Conservation (phyloP, 2,113 vertebrate species). For the Ceyx margarethae region DNA sequence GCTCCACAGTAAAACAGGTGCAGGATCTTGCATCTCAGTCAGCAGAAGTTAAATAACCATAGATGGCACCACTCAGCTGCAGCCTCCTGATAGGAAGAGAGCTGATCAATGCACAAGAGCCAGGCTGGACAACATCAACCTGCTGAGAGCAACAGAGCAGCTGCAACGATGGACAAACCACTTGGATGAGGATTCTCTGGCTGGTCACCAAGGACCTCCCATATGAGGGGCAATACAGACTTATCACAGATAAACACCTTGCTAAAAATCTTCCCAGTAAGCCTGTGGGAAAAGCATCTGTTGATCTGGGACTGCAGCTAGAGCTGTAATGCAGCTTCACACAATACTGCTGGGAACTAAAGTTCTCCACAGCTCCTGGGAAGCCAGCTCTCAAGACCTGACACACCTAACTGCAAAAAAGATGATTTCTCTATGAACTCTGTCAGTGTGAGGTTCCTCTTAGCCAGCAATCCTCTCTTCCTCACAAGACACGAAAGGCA, state of each 20-base stretch:
- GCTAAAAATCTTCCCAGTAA: conserved; percentile 29
- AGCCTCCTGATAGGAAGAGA: not conserved
- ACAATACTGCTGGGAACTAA: conserved; percentile 1
- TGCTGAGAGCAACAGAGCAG: not conserved
- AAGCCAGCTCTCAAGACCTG: not conserved
- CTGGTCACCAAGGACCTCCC: conserved; percentile 17
- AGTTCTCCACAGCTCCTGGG: not conserved
- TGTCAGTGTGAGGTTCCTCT: not conserved
- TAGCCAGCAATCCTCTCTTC: not conserved
- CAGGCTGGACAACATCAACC: conserved; percentile 27
- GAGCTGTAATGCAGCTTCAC: not conserved
- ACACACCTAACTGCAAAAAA: not conserved
- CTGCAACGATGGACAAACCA: not conserved
- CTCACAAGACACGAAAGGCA: not conserved
- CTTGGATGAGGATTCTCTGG: conserved; percentile 4
- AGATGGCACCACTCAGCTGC: not conserved
- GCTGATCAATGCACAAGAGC: conserved; percentile 27
- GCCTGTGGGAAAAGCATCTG: not conserved
- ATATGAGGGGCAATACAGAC: conserved; percentile 36
- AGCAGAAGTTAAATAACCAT: not conserved
- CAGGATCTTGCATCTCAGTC: not conserved
- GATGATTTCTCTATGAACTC: not conserved
- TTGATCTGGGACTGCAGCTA: not conserved
- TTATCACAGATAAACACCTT: conserved; percentile 49
- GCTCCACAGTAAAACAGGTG: not conserved